Evolutionary conservation across 2,888 invertebrate genomes (phyloP).

Genomic region (Muschampia plurimacula): DNA sequence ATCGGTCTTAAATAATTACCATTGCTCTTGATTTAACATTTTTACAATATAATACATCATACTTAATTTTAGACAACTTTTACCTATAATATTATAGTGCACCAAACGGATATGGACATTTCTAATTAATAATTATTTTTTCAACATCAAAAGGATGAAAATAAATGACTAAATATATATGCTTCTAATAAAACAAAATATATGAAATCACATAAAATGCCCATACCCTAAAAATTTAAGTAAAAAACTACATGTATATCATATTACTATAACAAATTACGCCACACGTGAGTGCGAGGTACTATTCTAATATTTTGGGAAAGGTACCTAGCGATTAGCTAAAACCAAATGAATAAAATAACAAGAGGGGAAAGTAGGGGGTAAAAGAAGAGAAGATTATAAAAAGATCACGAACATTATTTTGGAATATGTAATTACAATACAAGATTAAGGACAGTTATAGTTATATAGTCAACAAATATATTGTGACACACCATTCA

Average conservation of each 20-base stretch:
- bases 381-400: not conserved
- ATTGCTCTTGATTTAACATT: constrained; percentile 56
- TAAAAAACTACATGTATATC: constrained; percentile 33
- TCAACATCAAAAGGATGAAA: constrained; percentile 38
- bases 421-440: constrained; percentile 6
- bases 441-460: constrained; percentile 2
- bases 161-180: constrained; percentile 30
- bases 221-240: constrained; percentile 46
- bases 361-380: not conserved
- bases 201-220: constrained; percentile 43
- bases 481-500: constrained; percentile 1
- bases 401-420: constrained; percentile 23
- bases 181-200: constrained; percentile 22
- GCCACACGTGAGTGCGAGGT: constrained; percentile 18
- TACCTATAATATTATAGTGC: constrained; percentile 49
- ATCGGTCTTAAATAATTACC: constrained; percentile 67
- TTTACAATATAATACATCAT: constrained; percentile 46
- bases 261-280: constrained; percentile 16
- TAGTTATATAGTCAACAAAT: constrained; percentile 29
- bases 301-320: constrained; percentile 19
- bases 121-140: constrained; percentile 28
- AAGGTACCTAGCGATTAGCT: constrained; percentile 29
- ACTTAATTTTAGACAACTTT: constrained; percentile 47
- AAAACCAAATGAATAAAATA: constrained; percentile 14
- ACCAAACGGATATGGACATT: constrained; percentile 53